Evolutionary conservation across 2,888 invertebrate genomes (phyloP).

Genomic region (Nemurella pictetii): DNA sequence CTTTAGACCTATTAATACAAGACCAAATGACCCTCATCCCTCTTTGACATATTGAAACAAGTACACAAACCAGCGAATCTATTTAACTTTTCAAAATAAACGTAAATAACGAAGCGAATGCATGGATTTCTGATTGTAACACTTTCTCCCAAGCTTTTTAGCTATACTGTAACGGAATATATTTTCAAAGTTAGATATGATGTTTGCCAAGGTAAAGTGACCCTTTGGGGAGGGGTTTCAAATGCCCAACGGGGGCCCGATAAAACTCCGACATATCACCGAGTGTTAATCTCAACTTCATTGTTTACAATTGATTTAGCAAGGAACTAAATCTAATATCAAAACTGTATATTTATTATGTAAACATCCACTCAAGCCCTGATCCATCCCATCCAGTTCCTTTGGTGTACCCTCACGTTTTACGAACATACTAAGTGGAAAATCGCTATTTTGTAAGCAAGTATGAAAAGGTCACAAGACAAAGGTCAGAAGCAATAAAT

Average conservation of each 20-base stretch:
- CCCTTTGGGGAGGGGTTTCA: constrained; percentile 22
- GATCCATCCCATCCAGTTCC: neutral
- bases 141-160: constrained; percentile 13
- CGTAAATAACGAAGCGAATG: constrained; percentile 28
- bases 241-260: constrained; percentile 25
- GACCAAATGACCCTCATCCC: neutral
- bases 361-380: constrained; percentile 4
- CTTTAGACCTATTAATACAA: neutral
- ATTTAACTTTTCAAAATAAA: neutral
- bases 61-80: neutral
- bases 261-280: neutral
- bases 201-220: neutral
- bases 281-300: neutral
- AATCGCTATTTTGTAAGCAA: too few species aligned
- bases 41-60: neutral
- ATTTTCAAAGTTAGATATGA: neutral
- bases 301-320: neutral
- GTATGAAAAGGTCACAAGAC: too few species aligned
- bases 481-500: too few species aligned
- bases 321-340: neutral
- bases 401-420: too few species aligned
- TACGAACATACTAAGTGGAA: too few species aligned
- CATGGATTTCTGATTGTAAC: constrained; percentile 26
- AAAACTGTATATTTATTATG: constrained; percentile 3
- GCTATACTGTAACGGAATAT: neutral